Evolutionary conservation across 2,888 invertebrate species (phyloP), one percentile per base, ranked within the genome.

Genomic region (Lasioglossum zephyrum): DNA sequence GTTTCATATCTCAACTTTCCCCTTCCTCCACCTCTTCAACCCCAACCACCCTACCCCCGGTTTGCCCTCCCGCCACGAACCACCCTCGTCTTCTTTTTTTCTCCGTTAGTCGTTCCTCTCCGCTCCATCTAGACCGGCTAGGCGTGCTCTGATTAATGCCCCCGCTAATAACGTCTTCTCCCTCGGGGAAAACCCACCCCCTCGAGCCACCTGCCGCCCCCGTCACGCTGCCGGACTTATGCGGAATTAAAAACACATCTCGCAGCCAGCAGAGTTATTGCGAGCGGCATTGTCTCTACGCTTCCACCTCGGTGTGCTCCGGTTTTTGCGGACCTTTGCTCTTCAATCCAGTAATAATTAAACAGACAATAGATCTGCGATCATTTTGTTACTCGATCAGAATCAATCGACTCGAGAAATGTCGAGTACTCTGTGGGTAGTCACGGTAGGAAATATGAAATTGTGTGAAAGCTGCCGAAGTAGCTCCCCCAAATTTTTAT

Each of bases 141-240:
- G 90, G 87, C 92, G 88, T 89, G 88, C 91, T 92, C 92, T 93
- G 93, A 93, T 95, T 94, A 95, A 95, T 95, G 94, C 94, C 94
- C 92, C 93, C 91, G 93, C 94, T 95, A 95, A 95, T 95, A 95
- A 95, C 94, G 93, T 94, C 94, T 94, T 94, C 91, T 93, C 94
- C 92, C 94, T 85, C 79, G 92, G 90, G 91, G 89, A 87, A 87
- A 90, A 88, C 87, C 84, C 87, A 81, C 82, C 69, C 39, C 22
- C 39, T 87, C 73, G 47, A 77, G 70, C 78, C 74, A 73, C 79
- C 87, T 63, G 73, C 77, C 81, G 77, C 81, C 80, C 73, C 81
- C 89, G 79, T 84, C 84, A 77, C 75, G 74, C 57, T 66, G 74
- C 57, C 60, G 75, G 82, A 94, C 94, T 94, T 94, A 94, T 94